Evolutionary conservation across 2,888 invertebrate genomes (phyloP).

Genomic region (Tachina grossa): DNA sequence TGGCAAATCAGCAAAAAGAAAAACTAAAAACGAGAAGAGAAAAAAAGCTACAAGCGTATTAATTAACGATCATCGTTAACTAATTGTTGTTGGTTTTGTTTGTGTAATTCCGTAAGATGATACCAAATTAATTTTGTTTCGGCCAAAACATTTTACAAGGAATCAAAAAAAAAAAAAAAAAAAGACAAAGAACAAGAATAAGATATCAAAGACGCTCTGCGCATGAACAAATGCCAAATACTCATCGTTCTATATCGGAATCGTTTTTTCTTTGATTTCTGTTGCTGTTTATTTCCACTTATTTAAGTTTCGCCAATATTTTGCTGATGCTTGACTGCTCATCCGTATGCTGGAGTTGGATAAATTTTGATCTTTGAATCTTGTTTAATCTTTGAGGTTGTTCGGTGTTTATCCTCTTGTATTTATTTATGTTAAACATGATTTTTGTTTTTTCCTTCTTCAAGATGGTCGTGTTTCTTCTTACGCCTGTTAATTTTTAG

Average conservation of each 20-base stretch:
- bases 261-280: slow-evolving; percentile 18
- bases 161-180: slow-evolving; percentile 67
- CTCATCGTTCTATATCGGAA: slow-evolving; percentile 6
- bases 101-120: slow-evolving; percentile 82
- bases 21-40: slow-evolving; percentile 46
- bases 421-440: slow-evolving; percentile 71
- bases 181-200: slow-evolving; percentile 1
- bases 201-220: slow-evolving; percentile 37
- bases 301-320: slow-evolving; percentile 66
- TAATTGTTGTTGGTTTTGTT: slow-evolving; percentile 80
- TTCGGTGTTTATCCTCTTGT: slow-evolving; percentile 68
- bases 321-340: slow-evolving; percentile 61
- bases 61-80: slow-evolving; percentile 82
- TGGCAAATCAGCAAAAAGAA: slow-evolving; percentile 52
- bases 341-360: slow-evolving; percentile 32
- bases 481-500: slow-evolving; percentile 61
- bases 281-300: slow-evolving; percentile 61
- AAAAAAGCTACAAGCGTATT: slow-evolving; percentile 78
- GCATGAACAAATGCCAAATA: slow-evolving; percentile 49
- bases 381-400: slow-evolving; percentile 61
- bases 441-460: slow-evolving; percentile 52
- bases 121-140: slow-evolving; percentile 80
- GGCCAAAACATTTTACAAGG: slow-evolving; percentile 62
- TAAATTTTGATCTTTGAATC: slow-evolving; percentile 35
- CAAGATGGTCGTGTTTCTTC: slow-evolving; percentile 67